These are phyloP conservation scores for Magallana angulata DNA, from an alignment of 1,140 invertebrate species.

Conservation along the genomic window DNA sequence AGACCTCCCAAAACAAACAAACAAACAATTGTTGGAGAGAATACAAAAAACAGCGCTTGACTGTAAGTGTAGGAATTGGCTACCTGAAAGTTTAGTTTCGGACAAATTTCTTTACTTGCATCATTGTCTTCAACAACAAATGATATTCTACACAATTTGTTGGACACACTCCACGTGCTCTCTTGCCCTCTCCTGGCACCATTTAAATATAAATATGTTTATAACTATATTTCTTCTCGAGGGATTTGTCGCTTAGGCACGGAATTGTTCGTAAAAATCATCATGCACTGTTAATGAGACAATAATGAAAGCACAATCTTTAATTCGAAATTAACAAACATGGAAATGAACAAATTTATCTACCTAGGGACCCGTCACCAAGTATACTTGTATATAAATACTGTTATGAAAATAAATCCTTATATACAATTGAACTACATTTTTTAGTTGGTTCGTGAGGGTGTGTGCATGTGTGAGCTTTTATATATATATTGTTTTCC, in stretches of 20 bases:
- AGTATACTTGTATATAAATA: neutral
- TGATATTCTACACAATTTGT: slow-evolving; percentile 2
- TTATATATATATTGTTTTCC: too few species aligned
- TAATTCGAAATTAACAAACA: neutral
- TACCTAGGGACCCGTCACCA: neutral
- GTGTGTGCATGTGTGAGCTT: too few species aligned
- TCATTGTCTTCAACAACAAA: slow-evolving; percentile 39
- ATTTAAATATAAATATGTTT: neutral
- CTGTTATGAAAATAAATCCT: neutral
- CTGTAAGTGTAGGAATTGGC: slow-evolving; percentile 5
- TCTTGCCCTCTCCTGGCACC: slow-evolving; percentile 4
- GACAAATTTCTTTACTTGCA: slow-evolving; percentile 15
- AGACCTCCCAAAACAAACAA: too few species aligned
- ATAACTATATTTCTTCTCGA: neutral
- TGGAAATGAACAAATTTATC: neutral
- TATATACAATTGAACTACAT: too few species aligned
- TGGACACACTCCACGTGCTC: neutral
- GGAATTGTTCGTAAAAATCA: neutral
- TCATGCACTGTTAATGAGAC: neutral
- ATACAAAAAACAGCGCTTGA: slow-evolving; percentile 2
- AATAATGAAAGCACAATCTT: neutral
- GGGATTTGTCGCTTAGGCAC: neutral
- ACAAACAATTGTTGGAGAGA: slow-evolving; percentile 3
- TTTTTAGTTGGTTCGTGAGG: too few species aligned
- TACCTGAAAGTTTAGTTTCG: slow-evolving; percentile 16